A percentile compares a stretch with the other conserved stretches of the same genome.
Evolutionary conservation across 2,113 vertebrate species (phyloP).

Genomic region (Phrynocephalus versicolor): DNA sequence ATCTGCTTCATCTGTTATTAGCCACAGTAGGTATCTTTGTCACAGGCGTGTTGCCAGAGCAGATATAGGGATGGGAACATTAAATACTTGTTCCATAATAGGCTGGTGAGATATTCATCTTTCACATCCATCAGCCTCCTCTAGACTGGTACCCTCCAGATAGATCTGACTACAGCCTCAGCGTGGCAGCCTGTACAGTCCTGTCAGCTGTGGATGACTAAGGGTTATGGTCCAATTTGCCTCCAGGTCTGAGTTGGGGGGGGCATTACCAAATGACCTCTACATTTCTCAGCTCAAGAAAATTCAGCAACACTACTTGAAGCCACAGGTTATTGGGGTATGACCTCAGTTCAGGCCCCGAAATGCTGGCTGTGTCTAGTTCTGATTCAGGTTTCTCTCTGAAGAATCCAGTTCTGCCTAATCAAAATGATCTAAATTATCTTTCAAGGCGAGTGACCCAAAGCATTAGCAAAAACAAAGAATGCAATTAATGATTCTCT

Average conservation of each 20-base stretch:
- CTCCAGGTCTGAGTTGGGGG: neutral
- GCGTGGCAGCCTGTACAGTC: no score
- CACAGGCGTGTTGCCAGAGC: no score
- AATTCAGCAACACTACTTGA: neutral
- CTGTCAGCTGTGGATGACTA: no score
- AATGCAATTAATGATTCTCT: neutral
- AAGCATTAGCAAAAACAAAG: neutral
- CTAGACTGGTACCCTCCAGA: no score
- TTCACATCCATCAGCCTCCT: no score
- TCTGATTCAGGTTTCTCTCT: constrained; percentile 24
- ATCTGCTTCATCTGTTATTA: no score
- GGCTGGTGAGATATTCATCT: no score
- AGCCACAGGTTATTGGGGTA: neutral
- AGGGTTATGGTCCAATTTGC: no score
- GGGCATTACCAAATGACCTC: neutral
- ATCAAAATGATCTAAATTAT: constrained; percentile 1
- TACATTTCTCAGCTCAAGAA: neutral
- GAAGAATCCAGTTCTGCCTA: constrained; percentile 8
- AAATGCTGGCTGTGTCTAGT: constrained; percentile 20
- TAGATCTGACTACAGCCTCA: no score
- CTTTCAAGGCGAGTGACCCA: neutral
- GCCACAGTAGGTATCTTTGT: no score
- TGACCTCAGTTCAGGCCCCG: neutral
- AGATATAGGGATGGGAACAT: no score
- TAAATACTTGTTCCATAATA: no score